Conservation (phyloP, 1,140 invertebrate genomes). For the Apis dorsata region DNA sequence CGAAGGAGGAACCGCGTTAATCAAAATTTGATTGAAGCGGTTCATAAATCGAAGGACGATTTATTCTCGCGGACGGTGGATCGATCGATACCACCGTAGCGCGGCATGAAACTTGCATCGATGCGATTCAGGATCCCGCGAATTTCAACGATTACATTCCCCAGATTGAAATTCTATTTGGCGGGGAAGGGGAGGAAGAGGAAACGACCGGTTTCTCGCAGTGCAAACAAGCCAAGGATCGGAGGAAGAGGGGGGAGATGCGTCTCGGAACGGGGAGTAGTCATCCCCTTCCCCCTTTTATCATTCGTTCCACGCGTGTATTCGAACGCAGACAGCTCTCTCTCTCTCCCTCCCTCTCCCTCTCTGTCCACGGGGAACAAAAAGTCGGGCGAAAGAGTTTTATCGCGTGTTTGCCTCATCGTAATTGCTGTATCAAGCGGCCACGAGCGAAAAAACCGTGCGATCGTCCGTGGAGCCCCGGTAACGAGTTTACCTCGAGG, state of each 20-base stretch:
- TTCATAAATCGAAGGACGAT: slow-evolving; percentile 41
- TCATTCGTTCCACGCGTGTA: too few relatives aligned
- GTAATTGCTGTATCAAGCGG: slow-evolving; percentile 54
- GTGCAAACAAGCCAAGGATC: slow-evolving; percentile 23
- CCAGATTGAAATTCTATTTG: slow-evolving; percentile 51
- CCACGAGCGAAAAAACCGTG: background rate
- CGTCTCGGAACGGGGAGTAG: too few relatives aligned
- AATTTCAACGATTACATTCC: slow-evolving; percentile 49
- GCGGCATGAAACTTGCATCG: slow-evolving; percentile 43
- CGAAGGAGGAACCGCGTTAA: background rate
- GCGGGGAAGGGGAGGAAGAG: background rate
- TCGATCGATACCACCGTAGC: slow-evolving; percentile 18
- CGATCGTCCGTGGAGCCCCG: background rate
- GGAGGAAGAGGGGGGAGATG: background rate
- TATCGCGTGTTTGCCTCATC: slow-evolving; percentile 52
- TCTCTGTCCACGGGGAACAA: slow-evolving; percentile 22
- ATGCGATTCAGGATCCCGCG: slow-evolving; percentile 35
- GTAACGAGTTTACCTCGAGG: slow-evolving; percentile 50
- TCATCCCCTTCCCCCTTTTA: too few relatives aligned
- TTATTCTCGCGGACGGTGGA: slow-evolving; percentile 3
- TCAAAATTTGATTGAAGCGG: slow-evolving; percentile 29
- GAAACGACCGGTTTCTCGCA: slow-evolving; percentile 13
- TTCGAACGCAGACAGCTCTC: background rate
- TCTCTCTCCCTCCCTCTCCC: background rate
- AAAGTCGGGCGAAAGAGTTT: slow-evolving; percentile 43